Evolutionary conservation across 1,140 invertebrate species (phyloP).

Genomic region (Drosophila auraria): DNA sequence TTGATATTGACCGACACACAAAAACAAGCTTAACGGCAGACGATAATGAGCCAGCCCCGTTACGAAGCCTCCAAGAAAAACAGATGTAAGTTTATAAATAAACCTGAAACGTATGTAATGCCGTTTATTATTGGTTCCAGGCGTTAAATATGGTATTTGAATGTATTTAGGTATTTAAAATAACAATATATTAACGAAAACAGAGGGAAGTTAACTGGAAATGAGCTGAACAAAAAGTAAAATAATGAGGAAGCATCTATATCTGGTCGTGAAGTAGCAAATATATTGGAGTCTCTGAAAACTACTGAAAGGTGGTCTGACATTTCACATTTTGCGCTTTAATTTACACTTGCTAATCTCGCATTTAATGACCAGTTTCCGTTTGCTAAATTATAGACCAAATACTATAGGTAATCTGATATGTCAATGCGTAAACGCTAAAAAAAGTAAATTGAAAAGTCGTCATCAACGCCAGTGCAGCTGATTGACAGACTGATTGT

Average conservation of each 20-base stretch:
- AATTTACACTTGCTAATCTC: constrained; percentile 23
- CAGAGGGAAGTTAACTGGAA: background rate
- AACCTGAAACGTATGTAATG: constrained; percentile 9
- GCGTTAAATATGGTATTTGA: constrained; percentile 3
- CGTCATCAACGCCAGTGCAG: constrained; percentile 31
- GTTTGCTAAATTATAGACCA: constrained; percentile 26
- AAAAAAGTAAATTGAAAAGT: constrained; percentile 37
- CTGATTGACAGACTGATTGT: constrained; percentile 44
- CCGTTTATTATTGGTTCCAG: background rate
- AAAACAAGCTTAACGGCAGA: constrained; percentile 37
- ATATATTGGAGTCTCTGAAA: background rate
- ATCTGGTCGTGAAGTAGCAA: too few relatives aligned
- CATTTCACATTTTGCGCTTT: constrained; percentile 21
- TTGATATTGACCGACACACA: constrained; percentile 22
- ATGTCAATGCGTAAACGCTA: constrained; percentile 23
- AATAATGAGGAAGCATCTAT: background rate
- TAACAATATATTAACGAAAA: background rate
- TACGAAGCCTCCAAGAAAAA: constrained; percentile 38
- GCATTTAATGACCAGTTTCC: constrained; percentile 50
- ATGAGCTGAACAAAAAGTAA: background rate
- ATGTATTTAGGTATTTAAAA: constrained; percentile 1
- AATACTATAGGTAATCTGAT: constrained; percentile 39
- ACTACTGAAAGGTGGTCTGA: constrained; percentile 5
- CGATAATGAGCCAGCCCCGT: constrained; percentile 17
- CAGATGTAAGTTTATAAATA: constrained; percentile 53